phyloP scores from a whole-genome alignment of 1,140 invertebrate genomes.

The Helicoverpa zea region DNA sequence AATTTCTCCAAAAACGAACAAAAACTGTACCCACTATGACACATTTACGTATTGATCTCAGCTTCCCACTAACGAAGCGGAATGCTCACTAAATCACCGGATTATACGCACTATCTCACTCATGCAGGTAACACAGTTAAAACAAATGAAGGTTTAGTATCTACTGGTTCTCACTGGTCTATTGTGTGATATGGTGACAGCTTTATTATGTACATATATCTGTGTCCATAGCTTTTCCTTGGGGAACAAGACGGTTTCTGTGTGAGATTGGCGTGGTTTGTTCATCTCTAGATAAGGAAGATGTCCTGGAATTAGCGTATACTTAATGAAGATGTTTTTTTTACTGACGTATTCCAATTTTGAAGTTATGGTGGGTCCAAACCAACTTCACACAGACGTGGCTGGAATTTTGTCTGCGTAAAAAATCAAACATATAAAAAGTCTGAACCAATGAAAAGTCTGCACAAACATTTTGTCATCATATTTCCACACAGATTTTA shows the following conservation, averaged over 20 bases:
- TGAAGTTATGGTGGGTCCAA: no score
- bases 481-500: no score
- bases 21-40: conserved; percentile 9
- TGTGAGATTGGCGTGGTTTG: no score
- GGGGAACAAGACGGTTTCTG: not conserved
- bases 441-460: no score
- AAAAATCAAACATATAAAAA: no score
- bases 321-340: no score
- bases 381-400: no score
- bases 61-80: conserved; percentile 38
- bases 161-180: conserved; percentile 30
- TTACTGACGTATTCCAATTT: no score
- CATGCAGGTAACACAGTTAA: conserved; percentile 50
- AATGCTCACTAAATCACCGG: conserved; percentile 50
- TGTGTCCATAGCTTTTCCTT: not conserved
- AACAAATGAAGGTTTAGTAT: conserved; percentile 49
- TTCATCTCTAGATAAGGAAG: no score
- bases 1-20: not conserved
- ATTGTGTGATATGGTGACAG: conserved; percentile 3
- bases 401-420: no score
- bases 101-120: conserved; percentile 49
- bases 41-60: conserved; percentile 46
- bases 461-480: no score
- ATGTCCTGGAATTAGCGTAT: no score
- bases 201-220: not conserved